A percentile compares a stretch with the other conserved stretches of the same genome.
These are phyloP conservation scores for Pelobates fuscus DNA, from an alignment of 2,113 vertebrate species.

Conservation along the genomic window DNA sequence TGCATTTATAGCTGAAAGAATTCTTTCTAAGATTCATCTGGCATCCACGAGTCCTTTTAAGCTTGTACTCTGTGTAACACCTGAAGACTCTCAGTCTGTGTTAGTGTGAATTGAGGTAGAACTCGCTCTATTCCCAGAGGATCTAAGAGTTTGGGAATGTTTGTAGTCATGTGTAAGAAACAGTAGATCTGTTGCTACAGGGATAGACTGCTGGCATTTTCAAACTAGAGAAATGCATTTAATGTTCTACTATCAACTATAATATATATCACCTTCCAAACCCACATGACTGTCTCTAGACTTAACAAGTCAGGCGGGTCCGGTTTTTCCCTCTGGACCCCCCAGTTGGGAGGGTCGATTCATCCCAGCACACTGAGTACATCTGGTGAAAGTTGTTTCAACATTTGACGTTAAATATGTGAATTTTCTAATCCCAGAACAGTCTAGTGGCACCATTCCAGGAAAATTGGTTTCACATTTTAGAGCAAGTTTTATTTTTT, in stretches of 20 bases:
- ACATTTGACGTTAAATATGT: constrained; percentile 36
- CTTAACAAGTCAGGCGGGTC: constrained; percentile 33
- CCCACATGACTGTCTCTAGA: constrained; percentile 17
- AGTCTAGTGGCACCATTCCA: constrained; percentile 39
- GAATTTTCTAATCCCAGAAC: constrained; percentile 44
- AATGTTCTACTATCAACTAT: not conserved
- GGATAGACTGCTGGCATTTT: not conserved
- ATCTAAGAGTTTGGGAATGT: not conserved
- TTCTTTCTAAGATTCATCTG: constrained; percentile 18
- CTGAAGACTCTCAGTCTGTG: constrained; percentile 9
- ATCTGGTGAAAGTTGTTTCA: constrained; percentile 39
- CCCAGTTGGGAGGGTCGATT: constrained; percentile 25
- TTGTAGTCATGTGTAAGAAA: not conserved
- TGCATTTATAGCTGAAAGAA: not conserved
- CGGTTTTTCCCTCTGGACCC: constrained; percentile 6
- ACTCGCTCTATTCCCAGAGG: not conserved
- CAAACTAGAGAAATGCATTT: constrained; percentile 1
- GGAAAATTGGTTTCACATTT: constrained; percentile 28
- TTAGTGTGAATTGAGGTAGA: constrained; percentile 35
- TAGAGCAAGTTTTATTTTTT: constrained; percentile 23
- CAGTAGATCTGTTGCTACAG: not conserved
- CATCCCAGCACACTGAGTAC: constrained; percentile 29
- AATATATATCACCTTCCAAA: constrained; percentile 17
- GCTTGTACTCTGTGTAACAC: not conserved
- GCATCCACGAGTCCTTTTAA: constrained; percentile 18